Percentiles rank a stretch among this genome's conserved stretches.
These are phyloP conservation scores for Mnemiopsis leidyi DNA, from an alignment of 37 sponge, comb jelly and placozoan genomes.

Conservation along the genomic window DNA sequence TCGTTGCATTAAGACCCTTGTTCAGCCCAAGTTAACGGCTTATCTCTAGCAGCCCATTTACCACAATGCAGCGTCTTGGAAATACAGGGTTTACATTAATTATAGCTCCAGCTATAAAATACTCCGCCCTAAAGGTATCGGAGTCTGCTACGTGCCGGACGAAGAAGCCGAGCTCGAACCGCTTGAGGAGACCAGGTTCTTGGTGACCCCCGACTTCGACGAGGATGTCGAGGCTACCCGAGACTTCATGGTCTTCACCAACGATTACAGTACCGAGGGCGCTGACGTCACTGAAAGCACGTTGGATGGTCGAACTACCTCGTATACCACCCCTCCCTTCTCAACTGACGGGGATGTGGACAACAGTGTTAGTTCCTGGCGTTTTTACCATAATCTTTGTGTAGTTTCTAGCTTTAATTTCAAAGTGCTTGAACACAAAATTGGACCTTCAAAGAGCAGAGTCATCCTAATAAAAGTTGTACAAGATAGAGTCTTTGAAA, in stretches of 20 bases:
- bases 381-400: too few species aligned
- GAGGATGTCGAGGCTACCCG: background rate
- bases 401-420: too few species aligned
- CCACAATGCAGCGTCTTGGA: too few species aligned
- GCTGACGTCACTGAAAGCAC: background rate
- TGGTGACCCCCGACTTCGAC: background rate
- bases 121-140: slow-evolving; percentile 11
- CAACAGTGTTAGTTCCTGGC: background rate
- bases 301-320: background rate
- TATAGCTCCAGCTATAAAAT: too few species aligned
- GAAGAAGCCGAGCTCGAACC: background rate
- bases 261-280: background rate
- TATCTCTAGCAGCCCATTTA: too few species aligned
- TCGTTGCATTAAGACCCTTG: too few species aligned
- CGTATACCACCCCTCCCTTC: background rate
- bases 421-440: too few species aligned
- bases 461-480: too few species aligned
- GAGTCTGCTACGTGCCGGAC: slow-evolving; percentile 56
- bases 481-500: too few species aligned
- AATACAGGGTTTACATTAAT: too few species aligned
- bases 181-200: background rate
- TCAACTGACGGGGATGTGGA: background rate
- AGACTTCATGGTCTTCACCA: background rate
- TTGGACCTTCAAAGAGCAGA: too few species aligned
- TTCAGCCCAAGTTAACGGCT: too few species aligned